Evolutionary conservation across 1,140 invertebrate genomes (phyloP), one percentile per base, ranked within the genome.

Genomic region (Polyergus mexicanus): DNA sequence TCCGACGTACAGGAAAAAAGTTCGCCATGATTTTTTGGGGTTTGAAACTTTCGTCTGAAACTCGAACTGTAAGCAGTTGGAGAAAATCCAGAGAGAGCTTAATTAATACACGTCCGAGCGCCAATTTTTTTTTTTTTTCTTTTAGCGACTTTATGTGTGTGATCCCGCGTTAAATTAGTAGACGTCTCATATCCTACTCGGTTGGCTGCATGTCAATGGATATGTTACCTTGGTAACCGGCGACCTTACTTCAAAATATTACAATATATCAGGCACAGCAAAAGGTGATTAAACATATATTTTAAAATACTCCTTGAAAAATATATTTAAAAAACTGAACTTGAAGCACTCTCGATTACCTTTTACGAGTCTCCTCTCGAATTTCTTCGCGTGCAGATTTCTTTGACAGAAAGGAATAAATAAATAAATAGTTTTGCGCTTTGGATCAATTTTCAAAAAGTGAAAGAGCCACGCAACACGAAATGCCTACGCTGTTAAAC

Each of bases 31-130:
- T 76, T 84, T 77, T 56, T 28, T 16, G 11, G 22, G 16, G 25
- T 28, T 66, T 5, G n/a, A n/a, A 32, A 69, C 60, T 44, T 19
- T 41, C 8, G 11, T n/a, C 56, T 32, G 19, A 77, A 60, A 62
- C 56, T 44, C 51, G 47, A 56, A 38, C 28, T 32, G 22, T 62
- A 56, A 38, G 74, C 38, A 25, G 68, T 47, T 83, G 78, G 78
- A 83, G 32, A 72, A 74, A 74, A 13, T 83, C 78, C 78, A 83
- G 47, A 51, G 13, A 25, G 38, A 74, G 72, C 78, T 83, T 83
- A 83, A 83, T 83, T 74, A 83, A 83, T 72, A 56, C 44, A 38
- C 7, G 54, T 51, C 38, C n/a, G 68, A 44, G 54, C 72, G 78
- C 78, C 68, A 83, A 83, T 25, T 60, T n/a, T 35, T n/a, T 47